Conservation (phyloP, 2,888 invertebrate genomes). For the Colostygia pectinataria region DNA sequence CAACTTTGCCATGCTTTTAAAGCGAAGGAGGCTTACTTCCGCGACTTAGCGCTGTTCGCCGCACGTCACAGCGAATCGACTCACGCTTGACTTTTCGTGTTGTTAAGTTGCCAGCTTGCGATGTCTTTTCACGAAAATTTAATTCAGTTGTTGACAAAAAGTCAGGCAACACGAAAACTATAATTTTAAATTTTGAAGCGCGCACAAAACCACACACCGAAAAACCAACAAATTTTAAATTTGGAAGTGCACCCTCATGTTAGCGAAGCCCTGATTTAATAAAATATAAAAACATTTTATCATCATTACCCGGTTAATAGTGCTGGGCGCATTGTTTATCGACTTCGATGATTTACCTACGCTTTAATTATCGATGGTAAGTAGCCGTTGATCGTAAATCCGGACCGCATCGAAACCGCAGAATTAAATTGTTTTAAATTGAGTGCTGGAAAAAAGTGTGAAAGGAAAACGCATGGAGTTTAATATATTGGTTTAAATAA, state of each 20-base stretch:
- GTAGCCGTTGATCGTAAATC: constrained; percentile 40
- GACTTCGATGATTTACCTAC: constrained; percentile 29
- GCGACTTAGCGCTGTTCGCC: constrained; percentile 27
- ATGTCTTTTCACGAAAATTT: too few species aligned
- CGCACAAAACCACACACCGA: not conserved
- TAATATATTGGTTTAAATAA: not conserved
- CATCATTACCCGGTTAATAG: constrained; percentile 30
- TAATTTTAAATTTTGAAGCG: not conserved
- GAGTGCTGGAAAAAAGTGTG: constrained; percentile 24
- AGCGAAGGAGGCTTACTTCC: constrained; percentile 41
- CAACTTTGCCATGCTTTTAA: constrained; percentile 37
- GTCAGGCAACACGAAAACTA: too few species aligned
- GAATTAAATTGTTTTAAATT: constrained; percentile 28
- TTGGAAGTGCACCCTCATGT: constrained; percentile 2
- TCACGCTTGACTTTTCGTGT: constrained; percentile 20
- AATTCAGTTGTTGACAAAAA: too few species aligned
- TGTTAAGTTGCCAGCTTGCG: constrained; percentile 14
- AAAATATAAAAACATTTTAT: constrained; percentile 28
- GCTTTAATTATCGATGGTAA: constrained; percentile 38
- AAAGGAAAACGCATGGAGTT: constrained; percentile 10
- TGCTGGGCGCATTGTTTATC: constrained; percentile 30
- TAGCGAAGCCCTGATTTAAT: constrained; percentile 25
- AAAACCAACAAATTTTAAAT: constrained; percentile 14
- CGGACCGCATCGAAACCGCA: constrained; percentile 26
- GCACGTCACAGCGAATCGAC: constrained; percentile 20